These are phyloP conservation scores for Hypothenemus hampei DNA, from an alignment of 1,140 invertebrate genomes.

Conservation along the genomic window DNA sequence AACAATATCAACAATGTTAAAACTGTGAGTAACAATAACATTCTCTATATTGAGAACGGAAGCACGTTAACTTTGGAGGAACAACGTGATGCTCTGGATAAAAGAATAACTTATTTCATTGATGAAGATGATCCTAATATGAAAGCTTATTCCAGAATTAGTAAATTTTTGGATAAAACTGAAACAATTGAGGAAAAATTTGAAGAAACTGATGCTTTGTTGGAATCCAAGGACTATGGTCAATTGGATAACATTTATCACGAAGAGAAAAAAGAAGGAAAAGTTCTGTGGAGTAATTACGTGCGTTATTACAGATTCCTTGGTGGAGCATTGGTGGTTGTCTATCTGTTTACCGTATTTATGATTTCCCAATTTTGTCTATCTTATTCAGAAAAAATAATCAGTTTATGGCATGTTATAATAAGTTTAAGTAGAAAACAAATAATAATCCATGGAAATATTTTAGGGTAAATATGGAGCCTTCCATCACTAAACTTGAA, in stretches of 20 bases:
- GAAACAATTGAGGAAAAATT: neutral
- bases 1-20: constrained; percentile 81
- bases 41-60: constrained; percentile 27
- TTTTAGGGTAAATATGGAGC: constrained; percentile 33
- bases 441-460: too few relatives aligned
- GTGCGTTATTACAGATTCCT: constrained; percentile 25
- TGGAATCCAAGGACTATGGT: constrained; percentile 27
- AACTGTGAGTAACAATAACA: constrained; percentile 15
- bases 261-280: constrained; percentile 28
- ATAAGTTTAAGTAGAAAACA: too few relatives aligned
- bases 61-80: constrained; percentile 25
- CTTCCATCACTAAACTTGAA: constrained; percentile 21
- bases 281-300: constrained; percentile 27
- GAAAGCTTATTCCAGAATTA: constrained; percentile 1
- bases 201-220: constrained; percentile 6
- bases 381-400: constrained; percentile 26
- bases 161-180: too few relatives aligned
- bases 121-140: constrained; percentile 18
- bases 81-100: constrained; percentile 27
- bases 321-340: constrained; percentile 14
- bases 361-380: constrained; percentile 15
- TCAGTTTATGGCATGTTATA: constrained; percentile 27
- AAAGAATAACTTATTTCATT: constrained; percentile 31
- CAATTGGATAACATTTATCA: constrained; percentile 17
- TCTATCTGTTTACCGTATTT: constrained; percentile 19